A percentile compares a stretch with the other conserved stretches of the same genome.
phyloP scores from a whole-genome alignment of 2,888 invertebrate species.

The Tetramorium bicarinatum region DNA sequence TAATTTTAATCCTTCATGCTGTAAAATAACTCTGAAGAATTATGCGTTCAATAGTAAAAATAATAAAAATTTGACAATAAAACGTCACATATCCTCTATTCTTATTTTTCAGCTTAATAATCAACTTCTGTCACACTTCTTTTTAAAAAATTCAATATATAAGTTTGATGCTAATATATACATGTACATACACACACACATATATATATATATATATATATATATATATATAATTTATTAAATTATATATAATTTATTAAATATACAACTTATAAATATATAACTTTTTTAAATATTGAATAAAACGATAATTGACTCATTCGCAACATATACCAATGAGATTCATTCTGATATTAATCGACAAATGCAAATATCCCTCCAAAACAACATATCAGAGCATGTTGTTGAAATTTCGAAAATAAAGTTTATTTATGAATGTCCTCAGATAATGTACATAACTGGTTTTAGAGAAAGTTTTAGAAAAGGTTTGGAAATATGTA shows the following conservation, averaged over 20 bases:
- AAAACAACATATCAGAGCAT: neutral
- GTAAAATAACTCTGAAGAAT: constrained; percentile 7
- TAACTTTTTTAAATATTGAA: neutral
- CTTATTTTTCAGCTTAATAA: neutral
- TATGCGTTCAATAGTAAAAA: neutral
- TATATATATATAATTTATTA: neutral
- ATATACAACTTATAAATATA: neutral
- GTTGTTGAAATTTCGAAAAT: neutral
- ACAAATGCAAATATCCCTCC: neutral
- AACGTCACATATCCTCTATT: neutral
- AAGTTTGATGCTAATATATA: neutral
- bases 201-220: neutral
- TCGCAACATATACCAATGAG: neutral
- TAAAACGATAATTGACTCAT: neutral
- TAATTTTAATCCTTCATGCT: neutral
- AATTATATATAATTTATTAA: neutral
- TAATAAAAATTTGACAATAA: neutral
- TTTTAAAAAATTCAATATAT: neutral
- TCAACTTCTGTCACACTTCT: neutral
- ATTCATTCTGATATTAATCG: neutral
- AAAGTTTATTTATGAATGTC: neutral
- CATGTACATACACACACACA: no score
- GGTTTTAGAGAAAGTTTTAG: neutral
- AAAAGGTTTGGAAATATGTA: neutral
- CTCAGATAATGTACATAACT: neutral